Conservation (phyloP, 2,888 invertebrate genomes). For the Chrysina gloriosa region DNA sequence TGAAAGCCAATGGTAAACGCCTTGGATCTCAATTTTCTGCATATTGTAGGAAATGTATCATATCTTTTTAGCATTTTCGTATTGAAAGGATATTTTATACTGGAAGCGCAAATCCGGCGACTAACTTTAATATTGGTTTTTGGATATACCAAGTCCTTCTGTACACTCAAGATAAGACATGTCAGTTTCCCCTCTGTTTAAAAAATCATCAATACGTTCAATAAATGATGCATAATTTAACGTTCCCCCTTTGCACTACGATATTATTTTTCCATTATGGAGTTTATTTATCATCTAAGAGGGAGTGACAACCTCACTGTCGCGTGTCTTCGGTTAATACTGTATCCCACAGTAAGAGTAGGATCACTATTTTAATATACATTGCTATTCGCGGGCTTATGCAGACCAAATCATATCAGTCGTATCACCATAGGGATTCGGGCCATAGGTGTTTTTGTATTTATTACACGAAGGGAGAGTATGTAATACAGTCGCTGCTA, state of each 20-base stretch:
- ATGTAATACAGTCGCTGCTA: background rate
- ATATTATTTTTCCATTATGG: slow-evolving; percentile 59
- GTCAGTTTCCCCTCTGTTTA: slow-evolving; percentile 20
- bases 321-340: slow-evolving; percentile 52
- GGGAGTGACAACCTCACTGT: slow-evolving; percentile 51
- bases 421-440: slow-evolving; percentile 14
- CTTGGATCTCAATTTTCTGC: too few species aligned
- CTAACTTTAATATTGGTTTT: background rate
- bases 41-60: too few species aligned
- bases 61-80: too few species aligned
- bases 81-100: too few species aligned
- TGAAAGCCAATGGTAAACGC: too few species aligned
- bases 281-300: slow-evolving; percentile 48
- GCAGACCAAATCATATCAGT: slow-evolving; percentile 38
- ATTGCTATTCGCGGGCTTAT: slow-evolving; percentile 46
- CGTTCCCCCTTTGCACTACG: slow-evolving; percentile 45
- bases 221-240: slow-evolving; percentile 51
- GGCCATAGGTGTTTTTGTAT: background rate
- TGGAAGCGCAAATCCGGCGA: too few species aligned
- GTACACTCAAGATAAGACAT: slow-evolving; percentile 27
- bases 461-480: slow-evolving; percentile 4
- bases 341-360: slow-evolving; percentile 47
- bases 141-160: background rate
- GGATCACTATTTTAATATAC: slow-evolving; percentile 51
- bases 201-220: slow-evolving; percentile 29